Evolutionary conservation across 2,797 vertebrate species (phyloP).

Genomic region (Lithobates sylvaticus): DNA sequence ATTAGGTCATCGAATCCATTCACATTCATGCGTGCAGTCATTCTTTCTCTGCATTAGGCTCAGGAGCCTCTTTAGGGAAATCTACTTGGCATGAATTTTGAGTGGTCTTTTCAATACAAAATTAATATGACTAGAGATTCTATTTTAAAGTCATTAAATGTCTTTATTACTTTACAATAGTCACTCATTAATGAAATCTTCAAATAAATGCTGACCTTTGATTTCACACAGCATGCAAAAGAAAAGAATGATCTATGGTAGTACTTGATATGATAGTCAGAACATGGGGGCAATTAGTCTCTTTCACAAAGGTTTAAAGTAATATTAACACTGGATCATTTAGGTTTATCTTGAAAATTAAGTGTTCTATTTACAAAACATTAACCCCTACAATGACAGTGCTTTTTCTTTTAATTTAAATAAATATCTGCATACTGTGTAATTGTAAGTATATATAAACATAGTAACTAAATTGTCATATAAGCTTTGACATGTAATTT

Average conservation of each 20-base stretch:
- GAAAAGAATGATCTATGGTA: background rate
- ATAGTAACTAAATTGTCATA: too few species aligned
- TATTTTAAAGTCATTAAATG: slow-evolving; percentile 60
- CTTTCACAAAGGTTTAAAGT: slow-evolving; percentile 30
- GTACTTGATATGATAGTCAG: background rate
- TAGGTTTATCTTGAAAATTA: slow-evolving; percentile 48
- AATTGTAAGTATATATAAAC: too few species aligned
- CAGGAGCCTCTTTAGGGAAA: slow-evolving; percentile 70
- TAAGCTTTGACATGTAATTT: too few species aligned
- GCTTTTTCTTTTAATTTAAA: background rate
- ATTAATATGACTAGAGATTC: slow-evolving; percentile 72
- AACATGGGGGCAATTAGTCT: slow-evolving; percentile 11
- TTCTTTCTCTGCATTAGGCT: slow-evolving; percentile 66
- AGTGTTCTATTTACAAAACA: slow-evolving; percentile 4
- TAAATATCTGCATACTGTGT: too few species aligned
- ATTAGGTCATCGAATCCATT: slow-evolving; percentile 58
- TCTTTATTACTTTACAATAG: slow-evolving; percentile 52
- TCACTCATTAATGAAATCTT: slow-evolving; percentile 45
- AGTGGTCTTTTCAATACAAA: slow-evolving; percentile 72
- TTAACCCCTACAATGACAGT: background rate
- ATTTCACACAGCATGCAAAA: slow-evolving; percentile 26
- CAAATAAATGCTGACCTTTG: slow-evolving; percentile 65
- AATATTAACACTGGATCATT: background rate
- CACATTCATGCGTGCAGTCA: slow-evolving; percentile 64
- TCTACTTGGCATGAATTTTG: slow-evolving; percentile 72